A percentile compares a stretch with the other conserved stretches of the same genome.
Conservation (phyloP, 2,797 vertebrate species). For the Rhadinocentrus ornatus region DNA sequence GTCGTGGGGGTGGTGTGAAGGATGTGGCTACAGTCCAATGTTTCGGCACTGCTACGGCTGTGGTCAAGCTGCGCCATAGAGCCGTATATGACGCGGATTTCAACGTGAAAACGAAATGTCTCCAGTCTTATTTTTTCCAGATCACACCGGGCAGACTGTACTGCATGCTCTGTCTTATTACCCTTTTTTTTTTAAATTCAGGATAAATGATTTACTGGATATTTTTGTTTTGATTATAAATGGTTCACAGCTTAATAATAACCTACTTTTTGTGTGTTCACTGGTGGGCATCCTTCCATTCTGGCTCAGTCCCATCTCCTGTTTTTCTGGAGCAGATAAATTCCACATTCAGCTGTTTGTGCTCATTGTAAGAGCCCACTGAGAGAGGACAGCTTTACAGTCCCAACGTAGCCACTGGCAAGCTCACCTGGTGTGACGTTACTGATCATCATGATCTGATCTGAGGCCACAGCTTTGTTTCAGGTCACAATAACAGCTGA, state of each 20-base stretch:
- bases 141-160: no score
- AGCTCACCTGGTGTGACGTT: constrained; percentile 65
- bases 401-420: constrained; percentile 41
- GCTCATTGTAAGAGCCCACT: constrained; percentile 37
- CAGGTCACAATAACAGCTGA: constrained; percentile 33
- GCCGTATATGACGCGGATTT: no score
- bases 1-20: no score
- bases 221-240: constrained; percentile 13
- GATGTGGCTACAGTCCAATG: no score
- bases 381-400: constrained; percentile 59
- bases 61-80: no score
- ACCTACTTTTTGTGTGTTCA: constrained; percentile 27
- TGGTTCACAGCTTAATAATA: constrained; percentile 5
- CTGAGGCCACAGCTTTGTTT: constrained; percentile 55
- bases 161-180: no score
- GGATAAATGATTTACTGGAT: constrained; percentile 9
- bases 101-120: no score
- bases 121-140: no score
- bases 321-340: constrained; percentile 55
- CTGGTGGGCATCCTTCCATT: constrained; percentile 39
- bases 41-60: no score
- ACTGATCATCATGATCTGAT: constrained; percentile 43
- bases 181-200: background rate
- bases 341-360: constrained; percentile 52
- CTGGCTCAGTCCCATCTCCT: constrained; percentile 21